Conservation (phyloP, 2,888 invertebrate species). For the Perithous albicinctus region DNA sequence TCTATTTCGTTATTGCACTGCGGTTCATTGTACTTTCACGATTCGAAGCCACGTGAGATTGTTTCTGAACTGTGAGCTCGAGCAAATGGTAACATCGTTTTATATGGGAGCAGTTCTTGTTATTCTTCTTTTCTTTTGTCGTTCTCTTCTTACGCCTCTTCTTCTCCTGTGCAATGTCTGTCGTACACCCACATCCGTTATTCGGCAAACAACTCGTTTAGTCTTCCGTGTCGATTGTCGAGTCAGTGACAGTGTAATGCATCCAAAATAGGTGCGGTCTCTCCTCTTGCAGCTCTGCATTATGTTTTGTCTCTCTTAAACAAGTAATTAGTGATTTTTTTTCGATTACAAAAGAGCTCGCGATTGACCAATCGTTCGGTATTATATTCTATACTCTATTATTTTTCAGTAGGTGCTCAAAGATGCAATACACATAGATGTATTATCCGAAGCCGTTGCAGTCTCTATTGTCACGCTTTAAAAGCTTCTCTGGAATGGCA, state of each 20-base stretch:
- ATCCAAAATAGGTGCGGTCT: constrained; percentile 56
- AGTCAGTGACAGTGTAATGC: constrained; percentile 25
- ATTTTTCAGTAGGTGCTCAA: constrained; percentile 14
- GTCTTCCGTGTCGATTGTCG: constrained; percentile 39
- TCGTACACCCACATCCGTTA: constrained; percentile 60
- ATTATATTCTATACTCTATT: constrained; percentile 21
- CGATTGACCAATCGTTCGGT: constrained; percentile 50
- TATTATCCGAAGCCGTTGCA: background rate
- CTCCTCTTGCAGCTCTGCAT: constrained; percentile 3
- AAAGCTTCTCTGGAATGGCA: background rate
- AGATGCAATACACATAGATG: background rate
- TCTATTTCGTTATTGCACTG: constrained; percentile 1
- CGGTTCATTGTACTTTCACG: constrained; percentile 65
- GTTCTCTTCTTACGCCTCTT: constrained; percentile 45
- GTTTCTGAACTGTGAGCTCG: constrained; percentile 76
- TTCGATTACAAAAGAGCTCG: constrained; percentile 26
- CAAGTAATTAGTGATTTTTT: constrained; percentile 26
- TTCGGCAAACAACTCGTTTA: constrained; percentile 46
- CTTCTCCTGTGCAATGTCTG: constrained; percentile 36
- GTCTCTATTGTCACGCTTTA: background rate
- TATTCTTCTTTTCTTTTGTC: constrained; percentile 70
- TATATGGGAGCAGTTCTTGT: constrained; percentile 75
- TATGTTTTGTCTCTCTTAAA: constrained; percentile 30
- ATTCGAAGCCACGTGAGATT: constrained; percentile 72
- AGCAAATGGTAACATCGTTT: constrained; percentile 79